These are phyloP conservation scores for Meloidogyne chitwoodi DNA, from an alignment of 1,140 invertebrate genomes.

Conservation along the genomic window DNA sequence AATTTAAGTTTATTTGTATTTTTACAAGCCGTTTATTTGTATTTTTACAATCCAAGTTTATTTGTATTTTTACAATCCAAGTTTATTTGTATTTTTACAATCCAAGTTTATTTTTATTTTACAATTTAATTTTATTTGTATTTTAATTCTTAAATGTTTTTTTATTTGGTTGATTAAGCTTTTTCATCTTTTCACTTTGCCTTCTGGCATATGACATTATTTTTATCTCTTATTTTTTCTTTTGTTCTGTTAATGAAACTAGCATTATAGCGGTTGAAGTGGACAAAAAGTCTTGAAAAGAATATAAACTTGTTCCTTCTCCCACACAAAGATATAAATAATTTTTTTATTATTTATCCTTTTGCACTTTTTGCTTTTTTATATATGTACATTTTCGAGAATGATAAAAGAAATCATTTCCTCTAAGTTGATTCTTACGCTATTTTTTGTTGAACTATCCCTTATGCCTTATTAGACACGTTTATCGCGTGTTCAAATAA, in stretches of 20 bases:
- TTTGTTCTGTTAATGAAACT: neutral
- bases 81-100: neutral
- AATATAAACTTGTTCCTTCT: neutral
- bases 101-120: neutral
- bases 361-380: neutral
- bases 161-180: neutral
- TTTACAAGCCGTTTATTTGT: neutral
- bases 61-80: neutral
- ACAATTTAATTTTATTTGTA: neutral
- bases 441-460: neutral
- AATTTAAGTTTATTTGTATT: neutral
- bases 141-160: neutral
- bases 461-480: neutral
- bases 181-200: neutral
- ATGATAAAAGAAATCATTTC: neutral
- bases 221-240: neutral
- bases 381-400: neutral
- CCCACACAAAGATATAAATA: neutral
- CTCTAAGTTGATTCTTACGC: neutral
- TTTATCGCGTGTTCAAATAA: neutral
- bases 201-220: neutral
- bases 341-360: neutral
- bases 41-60: neutral
- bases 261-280: neutral
- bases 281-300: neutral